Percentiles rank a stretch among this genome's conserved stretches.
Conservation (phyloP, 37 sponge, comb jelly and placozoan genomes). For the Cliona cf. orientalis region DNA sequence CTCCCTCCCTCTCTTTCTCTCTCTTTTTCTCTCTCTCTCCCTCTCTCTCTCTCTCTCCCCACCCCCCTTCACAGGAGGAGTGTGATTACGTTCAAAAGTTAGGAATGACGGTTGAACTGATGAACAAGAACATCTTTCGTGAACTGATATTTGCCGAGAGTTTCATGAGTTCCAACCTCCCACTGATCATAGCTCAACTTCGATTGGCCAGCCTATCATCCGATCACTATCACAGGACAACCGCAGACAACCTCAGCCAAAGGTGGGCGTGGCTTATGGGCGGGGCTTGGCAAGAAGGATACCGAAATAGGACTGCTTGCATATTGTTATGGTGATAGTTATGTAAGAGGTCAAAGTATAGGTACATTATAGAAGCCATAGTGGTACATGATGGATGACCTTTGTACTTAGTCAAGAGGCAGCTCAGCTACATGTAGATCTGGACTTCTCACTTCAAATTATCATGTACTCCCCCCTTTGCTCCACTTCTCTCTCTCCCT, state of each 20-base stretch:
- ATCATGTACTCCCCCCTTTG: background rate
- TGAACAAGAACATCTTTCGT: constrained; percentile 89
- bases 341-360: too few relatives aligned
- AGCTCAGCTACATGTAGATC: too few relatives aligned
- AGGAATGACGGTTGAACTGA: constrained; percentile 81
- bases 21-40: background rate
- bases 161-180: constrained; percentile 86
- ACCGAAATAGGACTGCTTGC: background rate
- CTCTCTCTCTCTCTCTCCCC: constrained; percentile 15
- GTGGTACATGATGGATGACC: too few relatives aligned
- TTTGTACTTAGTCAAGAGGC: too few relatives aligned
- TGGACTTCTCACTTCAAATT: too few relatives aligned
- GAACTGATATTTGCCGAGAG: constrained; percentile 88
- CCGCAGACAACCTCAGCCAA: constrained; percentile 69
- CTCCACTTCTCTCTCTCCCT: constrained; percentile 18
- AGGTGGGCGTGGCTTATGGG: constrained; percentile 15
- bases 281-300: background rate
- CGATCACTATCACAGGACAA: constrained; percentile 56
- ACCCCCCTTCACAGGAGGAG: constrained; percentile 59
- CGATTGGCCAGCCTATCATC: constrained; percentile 75
- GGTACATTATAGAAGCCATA: too few relatives aligned
- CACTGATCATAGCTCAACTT: constrained; percentile 80
- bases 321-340: too few relatives aligned
- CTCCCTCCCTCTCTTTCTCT: background rate
- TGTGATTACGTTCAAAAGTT: constrained; percentile 59